Evolutionary conservation across 2,797 vertebrate genomes (phyloP).

Genomic region (Sebastes kiyomatsui): DNA sequence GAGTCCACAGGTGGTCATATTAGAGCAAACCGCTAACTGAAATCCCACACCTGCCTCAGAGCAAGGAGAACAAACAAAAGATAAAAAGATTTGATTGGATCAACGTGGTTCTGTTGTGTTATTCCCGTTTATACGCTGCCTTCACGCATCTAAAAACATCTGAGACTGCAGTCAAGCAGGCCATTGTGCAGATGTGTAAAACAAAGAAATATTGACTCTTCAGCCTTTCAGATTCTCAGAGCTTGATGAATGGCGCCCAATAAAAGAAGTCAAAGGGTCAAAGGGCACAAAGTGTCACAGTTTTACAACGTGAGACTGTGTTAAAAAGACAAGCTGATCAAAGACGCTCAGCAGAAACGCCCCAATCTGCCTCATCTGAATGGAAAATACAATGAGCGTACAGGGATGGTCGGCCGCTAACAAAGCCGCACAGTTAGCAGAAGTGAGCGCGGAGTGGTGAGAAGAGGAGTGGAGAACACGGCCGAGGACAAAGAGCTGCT

Average conservation of each 20-base stretch:
- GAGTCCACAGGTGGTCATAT: slow-evolving; percentile 75
- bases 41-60: slow-evolving; percentile 70
- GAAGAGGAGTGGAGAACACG: slow-evolving; percentile 74
- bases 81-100: slow-evolving; percentile 38
- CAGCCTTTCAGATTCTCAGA: slow-evolving; percentile 8
- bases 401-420: slow-evolving; percentile 38
- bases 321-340: slow-evolving; percentile 68
- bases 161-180: not conserved
- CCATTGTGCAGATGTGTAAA: slow-evolving; percentile 12
- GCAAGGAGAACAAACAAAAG: slow-evolving; percentile 20
- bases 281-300: slow-evolving; percentile 43
- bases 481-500: slow-evolving; percentile 79
- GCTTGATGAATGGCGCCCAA: slow-evolving; percentile 40
- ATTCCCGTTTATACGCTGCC: slow-evolving; percentile 4
- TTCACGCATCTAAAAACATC: slow-evolving; percentile 8
- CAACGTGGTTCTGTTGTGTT: slow-evolving; percentile 5
- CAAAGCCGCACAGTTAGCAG: slow-evolving; percentile 47
- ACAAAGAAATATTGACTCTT: slow-evolving; percentile 33
- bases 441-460: slow-evolving; percentile 67
- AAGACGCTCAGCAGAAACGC: slow-evolving; percentile 49
- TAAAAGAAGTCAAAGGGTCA: slow-evolving; percentile 46
- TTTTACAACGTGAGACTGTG: slow-evolving; percentile 63
- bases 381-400: slow-evolving; percentile 53
- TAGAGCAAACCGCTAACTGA: slow-evolving; percentile 54
- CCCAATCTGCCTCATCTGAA: slow-evolving; percentile 36